Evolutionary conservation across 2,888 invertebrate species (phyloP), one percentile per base, ranked within the genome.

Genomic region (Limenitis camilla): DNA sequence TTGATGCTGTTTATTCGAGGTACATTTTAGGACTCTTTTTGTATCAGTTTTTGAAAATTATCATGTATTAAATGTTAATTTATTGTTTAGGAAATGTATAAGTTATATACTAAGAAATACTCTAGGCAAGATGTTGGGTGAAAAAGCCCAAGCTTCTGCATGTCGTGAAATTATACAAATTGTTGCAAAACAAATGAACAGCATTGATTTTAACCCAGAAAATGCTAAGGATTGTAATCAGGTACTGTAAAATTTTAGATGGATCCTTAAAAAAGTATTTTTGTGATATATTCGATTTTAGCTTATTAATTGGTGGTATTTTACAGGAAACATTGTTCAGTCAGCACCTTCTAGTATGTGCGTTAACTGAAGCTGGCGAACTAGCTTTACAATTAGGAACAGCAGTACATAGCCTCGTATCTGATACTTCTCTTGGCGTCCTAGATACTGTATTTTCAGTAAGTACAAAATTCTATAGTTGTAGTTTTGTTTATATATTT

Each of bases 141-240:
- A 99, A 83, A 98, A 98, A 67, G 97, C 98, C 6, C 99, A 99
- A 80, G 93, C 96, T 31, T 94, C 96, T 0, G 98, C 98, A 0
- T 96, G 96, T 72, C 96, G 97, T 72, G 97, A 98, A 81, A 93
- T 99, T 49, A 93, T 96, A 60, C 93, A 94, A 62, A 93, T 98
- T 49, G 93, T 99, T 50, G 91, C 95, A 39, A 96, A 96, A 69
- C 97, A 98, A 84, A 97, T 98, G 96, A 96, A 96, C 82, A 94
- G 94, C 5, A 96, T 97, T 60, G 96, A 96, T 78, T 96, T 96
- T 65, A 96, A 94, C 80, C 95, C 96, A 0, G 96, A 96, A 76
- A 96, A 96, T 71, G 95, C 95, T 8, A 96, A 96, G 77, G 96
- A 96, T 73, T 94, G 93, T 57, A 95, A 95, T 74, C 96, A 87